Evolutionary conservation across 2,888 invertebrate species (phyloP), one percentile per base, ranked within the genome.

Genomic region (Morpho deidamia): DNA sequence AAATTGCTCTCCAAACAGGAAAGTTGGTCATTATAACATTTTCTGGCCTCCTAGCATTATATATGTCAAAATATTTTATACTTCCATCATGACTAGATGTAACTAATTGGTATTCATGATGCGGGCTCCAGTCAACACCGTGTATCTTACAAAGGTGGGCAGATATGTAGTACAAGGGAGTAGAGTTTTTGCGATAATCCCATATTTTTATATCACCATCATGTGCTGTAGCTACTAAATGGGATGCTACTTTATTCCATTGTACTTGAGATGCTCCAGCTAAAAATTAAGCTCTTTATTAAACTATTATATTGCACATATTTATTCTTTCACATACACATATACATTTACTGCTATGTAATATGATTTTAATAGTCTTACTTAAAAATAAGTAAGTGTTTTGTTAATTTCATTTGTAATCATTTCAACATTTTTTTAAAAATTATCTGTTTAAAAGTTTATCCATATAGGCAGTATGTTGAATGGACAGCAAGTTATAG

Each of bases 21-120:
- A 94, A 94, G 63, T 94, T 93, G 0, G 97, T 95, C 65, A 95
- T 95, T 55, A 98, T 92, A 55, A 95, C 93, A 81, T 93, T 95
- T 73, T 97, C 97, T 2, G 96, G 94, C 64, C 95, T 92, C 63
- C 96, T 91, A 7, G 96, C 95, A 90, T 95, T 96, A 60, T 94
- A 94, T 1, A 96, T 95, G 78, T 98, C 97, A 87, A 97, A 98
- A 81, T 97, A 96, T 87, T 98, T 98, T 2, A 98, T 97, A 46
- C 97, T 96, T 53, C 96, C 95, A 83, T 99, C 98, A 84, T 98
- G 97, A 85, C 98, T 97, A 55, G 97, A 97, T 8, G 98, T 97
- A 42, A 96, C 95, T 56, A 97, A 80, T 70, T 96, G 95, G 62
- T 95, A 95, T 80, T 96, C 96, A 68, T 94, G 93, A 60, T 92